A percentile compares a stretch with the other conserved stretches of the same genome.
Evolutionary conservation across 2,797 vertebrate species (phyloP).

Genomic region (Limnodromus scolopaceus): DNA sequence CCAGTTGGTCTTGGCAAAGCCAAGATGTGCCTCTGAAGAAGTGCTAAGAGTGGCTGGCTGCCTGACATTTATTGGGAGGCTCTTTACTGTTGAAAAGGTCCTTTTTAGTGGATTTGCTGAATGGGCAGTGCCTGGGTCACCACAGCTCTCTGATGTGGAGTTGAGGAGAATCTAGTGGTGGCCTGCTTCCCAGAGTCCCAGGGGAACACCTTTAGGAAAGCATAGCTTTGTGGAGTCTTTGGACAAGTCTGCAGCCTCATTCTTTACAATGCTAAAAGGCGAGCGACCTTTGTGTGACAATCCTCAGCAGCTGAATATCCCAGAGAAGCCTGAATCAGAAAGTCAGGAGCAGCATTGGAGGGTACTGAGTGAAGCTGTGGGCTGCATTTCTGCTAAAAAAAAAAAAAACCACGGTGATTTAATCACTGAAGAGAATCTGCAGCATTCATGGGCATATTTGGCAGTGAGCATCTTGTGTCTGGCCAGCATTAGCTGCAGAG

Average conservation of each 20-base stretch:
- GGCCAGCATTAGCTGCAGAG: background rate
- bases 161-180: background rate
- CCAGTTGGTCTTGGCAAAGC: background rate
- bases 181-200: background rate
- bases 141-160: background rate
- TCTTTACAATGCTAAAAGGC: background rate
- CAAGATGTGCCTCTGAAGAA: background rate
- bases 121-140: background rate
- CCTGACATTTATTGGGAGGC: background rate
- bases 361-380: background rate
- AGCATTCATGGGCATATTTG: background rate
- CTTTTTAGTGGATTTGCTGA: background rate
- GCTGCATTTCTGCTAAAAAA: background rate
- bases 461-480: background rate
- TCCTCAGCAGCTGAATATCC: background rate
- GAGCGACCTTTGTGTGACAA: background rate
- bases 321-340: background rate
- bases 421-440: background rate
- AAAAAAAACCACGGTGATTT: background rate
- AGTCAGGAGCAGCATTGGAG: background rate
- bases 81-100: background rate
- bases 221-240: background rate
- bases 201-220: background rate
- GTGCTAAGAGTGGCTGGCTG: background rate
- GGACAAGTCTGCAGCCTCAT: background rate